These are phyloP conservation scores for Cyanoliseus patagonus DNA, from an alignment of 2,113 vertebrate genomes.

Conservation along the genomic window DNA sequence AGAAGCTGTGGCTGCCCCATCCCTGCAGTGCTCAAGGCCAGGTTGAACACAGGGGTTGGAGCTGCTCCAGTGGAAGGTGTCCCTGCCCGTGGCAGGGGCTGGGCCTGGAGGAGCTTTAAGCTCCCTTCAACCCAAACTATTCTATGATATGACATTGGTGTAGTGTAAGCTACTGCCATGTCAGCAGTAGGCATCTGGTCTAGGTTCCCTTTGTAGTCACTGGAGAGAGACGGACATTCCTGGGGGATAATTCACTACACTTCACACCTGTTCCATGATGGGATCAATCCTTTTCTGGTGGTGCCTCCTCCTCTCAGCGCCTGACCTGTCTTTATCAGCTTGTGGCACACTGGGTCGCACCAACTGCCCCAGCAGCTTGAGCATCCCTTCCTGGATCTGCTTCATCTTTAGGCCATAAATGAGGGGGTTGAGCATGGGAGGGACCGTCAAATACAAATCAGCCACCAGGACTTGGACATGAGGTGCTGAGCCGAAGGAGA, in stretches of 20 bases:
- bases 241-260: neutral
- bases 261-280: neutral
- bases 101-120: too few species aligned
- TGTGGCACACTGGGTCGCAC: neutral
- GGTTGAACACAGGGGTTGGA: too few species aligned
- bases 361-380: neutral
- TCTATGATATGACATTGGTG: neutral
- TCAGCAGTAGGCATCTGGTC: neutral
- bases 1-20: too few species aligned
- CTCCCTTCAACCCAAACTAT: neutral
- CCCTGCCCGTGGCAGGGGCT: too few species aligned
- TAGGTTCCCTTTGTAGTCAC: neutral
- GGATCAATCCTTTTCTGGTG: neutral
- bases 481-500: neutral
- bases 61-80: too few species aligned
- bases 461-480: constrained; percentile 49
- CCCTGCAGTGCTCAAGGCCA: too few species aligned
- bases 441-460: neutral
- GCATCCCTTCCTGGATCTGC: neutral
- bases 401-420: neutral
- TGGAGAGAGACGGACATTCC: neutral
- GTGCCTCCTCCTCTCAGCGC: neutral
- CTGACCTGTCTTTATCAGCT: neutral
- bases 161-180: neutral
- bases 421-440: neutral